Evolutionary conservation across 2,113 vertebrate genomes (phyloP).

Genomic region (Nerophis ophidion): DNA sequence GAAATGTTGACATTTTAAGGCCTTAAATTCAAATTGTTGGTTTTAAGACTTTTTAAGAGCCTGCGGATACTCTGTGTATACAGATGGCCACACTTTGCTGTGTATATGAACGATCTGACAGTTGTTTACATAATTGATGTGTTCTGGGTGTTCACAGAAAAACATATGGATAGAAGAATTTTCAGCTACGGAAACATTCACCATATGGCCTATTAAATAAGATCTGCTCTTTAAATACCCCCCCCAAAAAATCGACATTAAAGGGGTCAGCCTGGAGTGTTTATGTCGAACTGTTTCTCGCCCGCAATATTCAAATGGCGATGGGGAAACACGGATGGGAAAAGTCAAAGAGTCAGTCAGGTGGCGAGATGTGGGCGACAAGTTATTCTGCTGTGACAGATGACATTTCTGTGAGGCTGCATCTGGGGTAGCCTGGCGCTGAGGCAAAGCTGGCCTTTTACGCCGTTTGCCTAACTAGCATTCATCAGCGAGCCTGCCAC

Average conservation of each 20-base stretch:
- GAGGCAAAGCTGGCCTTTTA: conserved; percentile 62
- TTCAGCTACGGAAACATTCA: too few relatives aligned
- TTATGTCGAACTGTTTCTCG: conserved; percentile 3
- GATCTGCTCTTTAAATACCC: too few relatives aligned
- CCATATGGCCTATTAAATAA: too few relatives aligned
- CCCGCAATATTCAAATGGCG: conserved; percentile 20
- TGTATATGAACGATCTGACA: too few relatives aligned
- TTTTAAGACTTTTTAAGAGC: too few relatives aligned
- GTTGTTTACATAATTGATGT: too few relatives aligned
- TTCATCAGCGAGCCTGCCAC: conserved; percentile 1
- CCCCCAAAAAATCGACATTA: neutral
- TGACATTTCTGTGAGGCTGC: conserved; percentile 66
- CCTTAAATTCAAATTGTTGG: too few relatives aligned
- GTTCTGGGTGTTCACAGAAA: too few relatives aligned
- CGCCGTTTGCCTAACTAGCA: conserved; percentile 21
- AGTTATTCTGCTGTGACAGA: conserved; percentile 60
- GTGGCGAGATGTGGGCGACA: conserved; percentile 46
- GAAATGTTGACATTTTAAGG: too few relatives aligned
- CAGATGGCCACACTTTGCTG: too few relatives aligned
- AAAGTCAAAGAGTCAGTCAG: conserved; percentile 60
- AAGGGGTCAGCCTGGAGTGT: neutral
- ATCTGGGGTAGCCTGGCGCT: conserved; percentile 43
- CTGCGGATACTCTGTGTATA: too few relatives aligned
- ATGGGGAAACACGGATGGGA: conserved; percentile 27
- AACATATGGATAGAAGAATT: too few relatives aligned